Evolutionary conservation across 2,113 vertebrate genomes (phyloP).

Genomic region (Sus scrofa): T2T-Sscrofa CM000812.6:247526001-247526500

Average conservation of each 20-base stretch:
- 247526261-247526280: neutral
- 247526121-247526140: too few relatives aligned
- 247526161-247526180: neutral
- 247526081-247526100: too few relatives aligned
- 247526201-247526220: neutral
- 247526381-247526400: slow-evolving; percentile 33
- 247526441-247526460: neutral
- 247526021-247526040: too few relatives aligned
- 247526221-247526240: neutral
- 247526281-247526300: neutral
- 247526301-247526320: neutral
- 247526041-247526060: too few relatives aligned
- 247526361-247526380: neutral
- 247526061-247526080: too few relatives aligned
- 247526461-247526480: neutral
- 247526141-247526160: neutral
- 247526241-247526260: neutral
- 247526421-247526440: neutral
- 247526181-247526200: neutral
- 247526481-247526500: neutral
- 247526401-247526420: neutral
- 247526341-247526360: neutral
- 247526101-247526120: too few relatives aligned
- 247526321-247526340: neutral
- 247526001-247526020: too few relatives aligned